Percentiles rank a stretch among this genome's conserved stretches.
These are phyloP conservation scores for Dioctria rufipes DNA, from an alignment of 2,888 invertebrate species.

Conservation along the genomic window DNA sequence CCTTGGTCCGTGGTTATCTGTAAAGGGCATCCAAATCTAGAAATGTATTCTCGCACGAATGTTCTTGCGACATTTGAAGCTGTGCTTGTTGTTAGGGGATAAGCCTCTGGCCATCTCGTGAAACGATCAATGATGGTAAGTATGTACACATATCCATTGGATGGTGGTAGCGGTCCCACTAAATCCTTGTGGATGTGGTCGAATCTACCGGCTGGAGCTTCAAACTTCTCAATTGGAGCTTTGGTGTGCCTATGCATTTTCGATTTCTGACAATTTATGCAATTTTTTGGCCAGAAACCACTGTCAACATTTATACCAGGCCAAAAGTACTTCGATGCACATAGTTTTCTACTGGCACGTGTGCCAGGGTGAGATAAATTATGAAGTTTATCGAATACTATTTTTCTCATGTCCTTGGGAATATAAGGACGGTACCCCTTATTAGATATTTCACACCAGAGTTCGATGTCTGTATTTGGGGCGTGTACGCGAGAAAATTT, in stretches of 20 bases:
- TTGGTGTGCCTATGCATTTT: conserved; percentile 63
- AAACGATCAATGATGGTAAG: conserved; percentile 63
- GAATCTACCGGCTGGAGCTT: conserved; percentile 62
- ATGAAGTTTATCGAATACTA: background rate
- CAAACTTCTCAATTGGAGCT: conserved; percentile 59
- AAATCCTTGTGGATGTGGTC: conserved; percentile 66
- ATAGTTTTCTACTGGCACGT: conserved; percentile 59
- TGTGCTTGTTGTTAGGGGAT: conserved; percentile 60
- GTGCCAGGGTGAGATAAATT: conserved; percentile 59
- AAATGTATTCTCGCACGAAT: conserved; percentile 53
- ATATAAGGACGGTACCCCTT: conserved; percentile 58
- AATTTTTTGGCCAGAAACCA: conserved; percentile 62
- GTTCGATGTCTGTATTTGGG: background rate
- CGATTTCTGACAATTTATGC: conserved; percentile 64
- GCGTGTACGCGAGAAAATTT: too few species aligned
- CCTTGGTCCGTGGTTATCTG: conserved; percentile 59
- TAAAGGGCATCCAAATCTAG: conserved; percentile 56
- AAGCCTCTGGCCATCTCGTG: conserved; percentile 61
- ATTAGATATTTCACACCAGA: conserved; percentile 37
- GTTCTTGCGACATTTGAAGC: conserved; percentile 55
- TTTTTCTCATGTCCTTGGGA: conserved; percentile 55
- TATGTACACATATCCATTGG: conserved; percentile 60
- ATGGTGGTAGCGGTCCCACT: conserved; percentile 64
- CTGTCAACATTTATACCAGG: conserved; percentile 62
- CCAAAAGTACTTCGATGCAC: conserved; percentile 62